phyloP scores from a whole-genome alignment of 2,888 invertebrate genomes.

The Pheosia gnoma region DNA sequence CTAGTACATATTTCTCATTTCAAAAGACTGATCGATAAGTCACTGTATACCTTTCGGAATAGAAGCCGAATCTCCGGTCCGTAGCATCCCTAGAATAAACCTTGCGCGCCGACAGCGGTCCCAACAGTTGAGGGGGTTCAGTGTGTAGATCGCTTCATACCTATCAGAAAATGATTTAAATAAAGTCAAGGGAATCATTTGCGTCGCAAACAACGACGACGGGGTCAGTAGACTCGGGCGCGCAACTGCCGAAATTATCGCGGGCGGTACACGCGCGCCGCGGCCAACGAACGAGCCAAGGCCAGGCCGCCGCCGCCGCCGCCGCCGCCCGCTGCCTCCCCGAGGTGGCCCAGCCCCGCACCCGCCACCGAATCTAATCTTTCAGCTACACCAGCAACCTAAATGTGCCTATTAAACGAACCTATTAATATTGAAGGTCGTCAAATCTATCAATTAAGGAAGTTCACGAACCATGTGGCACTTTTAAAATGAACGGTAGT shows the following conservation, averaged over 20 bases:
- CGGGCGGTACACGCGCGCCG: slow-evolving; percentile 70
- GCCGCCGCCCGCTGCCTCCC: slow-evolving; percentile 41
- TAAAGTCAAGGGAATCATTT: slow-evolving; percentile 81
- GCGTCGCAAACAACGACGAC: slow-evolving; percentile 77
- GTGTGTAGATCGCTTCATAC: too few relatives aligned
- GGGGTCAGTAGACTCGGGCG: slow-evolving; percentile 80
- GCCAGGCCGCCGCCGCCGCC: slow-evolving; percentile 50
- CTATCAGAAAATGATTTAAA: slow-evolving; percentile 63
- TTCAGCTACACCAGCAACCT: slow-evolving; percentile 31
- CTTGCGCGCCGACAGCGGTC: too few relatives aligned
- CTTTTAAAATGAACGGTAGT: background rate
- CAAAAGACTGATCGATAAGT: too few relatives aligned
- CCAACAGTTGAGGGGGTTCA: too few relatives aligned
- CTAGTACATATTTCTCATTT: too few relatives aligned
- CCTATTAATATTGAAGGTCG: background rate
- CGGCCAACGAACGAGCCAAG: slow-evolving; percentile 80
- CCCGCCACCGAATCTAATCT: slow-evolving; percentile 37
- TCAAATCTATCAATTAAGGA: background rate
- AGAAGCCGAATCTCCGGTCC: too few relatives aligned
- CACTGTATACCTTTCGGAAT: too few relatives aligned
- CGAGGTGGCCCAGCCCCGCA: slow-evolving; percentile 35
- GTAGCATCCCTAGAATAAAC: too few relatives aligned
- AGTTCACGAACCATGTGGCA: background rate
- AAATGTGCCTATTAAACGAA: slow-evolving; percentile 16
- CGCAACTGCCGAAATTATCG: slow-evolving; percentile 81